Percentiles rank a stretch among this genome's conserved stretches.
These are phyloP conservation scores for Melipona bicolor DNA, from an alignment of 2,888 invertebrate species.

Conservation along the genomic window DNA sequence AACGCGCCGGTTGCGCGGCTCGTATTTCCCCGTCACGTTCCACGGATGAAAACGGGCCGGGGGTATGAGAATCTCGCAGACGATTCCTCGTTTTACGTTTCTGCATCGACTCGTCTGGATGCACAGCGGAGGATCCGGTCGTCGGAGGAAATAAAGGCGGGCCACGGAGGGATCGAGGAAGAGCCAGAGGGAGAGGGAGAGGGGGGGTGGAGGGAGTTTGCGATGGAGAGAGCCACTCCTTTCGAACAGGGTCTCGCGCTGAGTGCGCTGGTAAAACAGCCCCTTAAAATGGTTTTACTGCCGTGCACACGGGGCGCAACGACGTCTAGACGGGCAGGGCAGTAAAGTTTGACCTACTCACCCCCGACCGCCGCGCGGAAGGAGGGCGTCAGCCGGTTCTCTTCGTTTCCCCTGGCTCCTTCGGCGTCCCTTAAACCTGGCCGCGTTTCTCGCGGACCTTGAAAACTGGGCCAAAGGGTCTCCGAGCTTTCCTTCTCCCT, in stretches of 20 bases:
- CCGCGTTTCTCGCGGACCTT: slow-evolving; percentile 62
- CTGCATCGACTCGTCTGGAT: slow-evolving; percentile 49
- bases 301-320: slow-evolving; percentile 83
- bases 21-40: slow-evolving; percentile 51
- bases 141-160: slow-evolving; percentile 41
- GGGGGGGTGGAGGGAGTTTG: slow-evolving; percentile 24
- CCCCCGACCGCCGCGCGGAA: slow-evolving; percentile 73
- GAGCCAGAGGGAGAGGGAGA: no score
- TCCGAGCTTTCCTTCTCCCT: neutral
- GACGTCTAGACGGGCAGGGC: slow-evolving; percentile 83
- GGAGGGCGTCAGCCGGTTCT: slow-evolving; percentile 32
- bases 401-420: slow-evolving; percentile 2
- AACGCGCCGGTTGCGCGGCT: neutral
- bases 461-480: slow-evolving; percentile 78
- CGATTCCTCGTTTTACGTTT: slow-evolving; percentile 61
- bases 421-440: slow-evolving; percentile 64
- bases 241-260: slow-evolving; percentile 78
- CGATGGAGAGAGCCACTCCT: slow-evolving; percentile 41
- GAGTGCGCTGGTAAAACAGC: slow-evolving; percentile 83
- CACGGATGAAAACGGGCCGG: slow-evolving; percentile 1
- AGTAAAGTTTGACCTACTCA: slow-evolving; percentile 84
- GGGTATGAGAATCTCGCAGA: slow-evolving; percentile 64
- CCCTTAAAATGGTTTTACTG: slow-evolving; percentile 84
- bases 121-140: slow-evolving; percentile 49
- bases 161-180: slow-evolving; percentile 12